phyloP scores from a whole-genome alignment of 2,888 invertebrate genomes.

The Merodon equestris region DNA sequence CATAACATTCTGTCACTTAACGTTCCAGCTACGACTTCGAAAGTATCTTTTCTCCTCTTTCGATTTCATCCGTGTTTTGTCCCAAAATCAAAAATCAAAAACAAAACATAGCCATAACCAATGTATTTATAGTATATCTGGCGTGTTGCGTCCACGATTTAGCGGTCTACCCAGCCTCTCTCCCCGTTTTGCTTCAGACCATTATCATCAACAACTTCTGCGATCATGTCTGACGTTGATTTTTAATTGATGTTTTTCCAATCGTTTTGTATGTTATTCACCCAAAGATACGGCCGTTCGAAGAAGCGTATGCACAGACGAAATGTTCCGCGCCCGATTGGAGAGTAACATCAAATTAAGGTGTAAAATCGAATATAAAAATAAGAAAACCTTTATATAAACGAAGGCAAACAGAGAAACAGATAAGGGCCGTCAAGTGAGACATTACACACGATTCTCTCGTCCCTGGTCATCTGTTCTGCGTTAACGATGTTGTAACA shows the following conservation, averaged over 20 bases:
- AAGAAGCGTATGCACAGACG: not conserved
- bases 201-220: conserved; percentile 68
- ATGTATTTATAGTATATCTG: conserved; percentile 12
- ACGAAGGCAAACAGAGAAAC: conserved; percentile 19
- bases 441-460: conserved; percentile 53
- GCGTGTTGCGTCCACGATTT: conserved; percentile 10
- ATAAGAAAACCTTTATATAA: conserved; percentile 42
- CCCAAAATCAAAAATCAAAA: conserved; percentile 1
- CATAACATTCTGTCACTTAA: conserved; percentile 62
- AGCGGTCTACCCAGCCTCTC: not conserved
- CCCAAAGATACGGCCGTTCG: conserved; percentile 13
- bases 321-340: not conserved
- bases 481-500: conserved; percentile 77
- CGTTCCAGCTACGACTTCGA: conserved; percentile 23
- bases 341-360: conserved; percentile 58
- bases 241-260: conserved; percentile 77
- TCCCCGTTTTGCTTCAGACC: conserved; percentile 24
- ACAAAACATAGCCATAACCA: conserved; percentile 19
- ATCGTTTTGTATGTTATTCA: conserved; percentile 60
- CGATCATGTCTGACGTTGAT: conserved; percentile 78
- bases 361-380: conserved; percentile 56
- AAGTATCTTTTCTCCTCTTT: conserved; percentile 5
- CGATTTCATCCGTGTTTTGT: not conserved
- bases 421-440: conserved; percentile 35
- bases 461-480: conserved; percentile 74